Base-by-base conservation (phyloP, 2,113 vertebrate genomes). In the Fulmarus glacialis region DNA sequence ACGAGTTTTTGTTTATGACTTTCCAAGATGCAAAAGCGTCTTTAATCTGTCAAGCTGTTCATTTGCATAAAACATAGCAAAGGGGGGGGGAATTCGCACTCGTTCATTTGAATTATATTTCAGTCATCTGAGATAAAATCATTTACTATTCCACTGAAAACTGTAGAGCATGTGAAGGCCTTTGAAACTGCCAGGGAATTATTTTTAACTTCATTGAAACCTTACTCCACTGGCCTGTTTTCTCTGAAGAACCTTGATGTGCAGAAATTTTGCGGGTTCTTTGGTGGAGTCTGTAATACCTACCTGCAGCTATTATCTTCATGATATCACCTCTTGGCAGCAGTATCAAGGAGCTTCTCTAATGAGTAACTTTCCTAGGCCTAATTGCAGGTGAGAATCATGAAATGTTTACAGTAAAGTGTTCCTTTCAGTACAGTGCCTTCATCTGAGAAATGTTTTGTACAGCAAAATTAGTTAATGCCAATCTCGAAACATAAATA, bases 161-260 rank as follows among this genome's bases (percentile, higher is more conserved):
- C n/a, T 66, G 38, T 45, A 59, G 56, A 89, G 56, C 90, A 43
- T 22, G 67, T 53, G 70, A 5, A 92, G 85, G 55, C 88, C 86
- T 89, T 94, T 92, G 82, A 92, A 94, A 88, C 22, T 92, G 88
- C 72, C 92, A 92, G 50, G 59, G 63, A 94, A 93, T 95, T 94
- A 97, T 95, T 95, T 97, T 96, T 97, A 86, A 81, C 85, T 93
- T 89, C 82, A 93, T 56, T 94, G 94, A 90, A 96, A 87, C 50
- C 53, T 40, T 91, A 87, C 67, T 94, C 34, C 48, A 50, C 17
- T 48, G 60, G 73, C 60, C 78, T 82, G 52, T 86, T 92, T 94
- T 94, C 71, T 88, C 40, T 90, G 74, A 86, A 88, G 90, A 93
- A 55, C 75, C 88, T 92, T 80, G 53, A 95, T 87, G 72, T 95